A percentile compares a stretch with the other conserved stretches of the same genome.
phyloP scores from a whole-genome alignment of 2,797 vertebrate species.

The Pangasius sanitwongsei region DNA sequence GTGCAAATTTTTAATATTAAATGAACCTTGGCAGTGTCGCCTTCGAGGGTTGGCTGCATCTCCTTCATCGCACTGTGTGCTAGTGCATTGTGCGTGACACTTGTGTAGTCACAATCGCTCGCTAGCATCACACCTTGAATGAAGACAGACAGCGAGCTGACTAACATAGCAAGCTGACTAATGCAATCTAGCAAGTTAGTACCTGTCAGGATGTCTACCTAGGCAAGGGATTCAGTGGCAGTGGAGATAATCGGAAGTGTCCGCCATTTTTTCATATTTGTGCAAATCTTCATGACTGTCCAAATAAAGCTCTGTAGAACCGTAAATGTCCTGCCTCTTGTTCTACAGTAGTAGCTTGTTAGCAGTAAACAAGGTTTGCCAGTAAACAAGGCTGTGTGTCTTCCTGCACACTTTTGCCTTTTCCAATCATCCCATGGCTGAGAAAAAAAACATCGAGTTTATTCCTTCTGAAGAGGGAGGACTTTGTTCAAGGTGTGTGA shows the following conservation, averaged over 20 bases:
- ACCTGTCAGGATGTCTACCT: background rate
- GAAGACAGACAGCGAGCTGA: background rate
- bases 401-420: constrained; percentile 1
- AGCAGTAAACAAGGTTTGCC: background rate
- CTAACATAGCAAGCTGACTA: background rate
- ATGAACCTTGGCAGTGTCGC: background rate
- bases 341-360: constrained; percentile 1
- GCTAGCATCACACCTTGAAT: background rate
- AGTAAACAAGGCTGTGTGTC: constrained; percentile 7
- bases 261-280: background rate
- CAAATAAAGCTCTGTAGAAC: background rate
- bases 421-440: background rate
- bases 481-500: background rate
- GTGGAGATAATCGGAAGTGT: background rate
- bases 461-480: background rate
- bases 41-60: background rate
- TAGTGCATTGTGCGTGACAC: background rate
- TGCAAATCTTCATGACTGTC: background rate
- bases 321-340: background rate
- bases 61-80: background rate
- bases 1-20: background rate
- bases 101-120: background rate
- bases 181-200: background rate
- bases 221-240: background rate
- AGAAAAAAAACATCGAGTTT: background rate